Percentiles rank a stretch among this genome's conserved stretches.
Conservation (phyloP, 2,797 vertebrate genomes). For the Sciaenops ocellatus region DNA sequence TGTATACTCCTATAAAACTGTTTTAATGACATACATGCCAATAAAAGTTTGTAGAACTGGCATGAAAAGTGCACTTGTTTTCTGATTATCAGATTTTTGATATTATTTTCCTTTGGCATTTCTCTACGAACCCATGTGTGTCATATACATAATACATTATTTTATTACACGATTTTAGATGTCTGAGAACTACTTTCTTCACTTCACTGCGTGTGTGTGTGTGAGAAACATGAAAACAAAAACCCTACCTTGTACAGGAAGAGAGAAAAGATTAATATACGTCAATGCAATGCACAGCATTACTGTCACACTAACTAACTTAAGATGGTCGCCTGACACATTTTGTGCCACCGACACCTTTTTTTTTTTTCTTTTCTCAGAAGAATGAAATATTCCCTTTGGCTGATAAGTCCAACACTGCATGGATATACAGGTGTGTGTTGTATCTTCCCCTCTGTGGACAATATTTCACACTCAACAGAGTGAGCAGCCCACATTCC, state of each 20-base stretch:
- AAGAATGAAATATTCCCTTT: neutral
- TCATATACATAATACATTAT: neutral
- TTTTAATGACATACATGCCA: slow-evolving; percentile 1
- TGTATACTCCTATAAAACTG: neutral
- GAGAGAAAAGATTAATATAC: neutral
- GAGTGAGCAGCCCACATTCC: slow-evolving; percentile 41
- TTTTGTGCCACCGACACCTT: neutral
- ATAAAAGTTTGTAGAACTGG: neutral
- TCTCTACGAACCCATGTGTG: neutral
- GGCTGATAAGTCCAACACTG: neutral
- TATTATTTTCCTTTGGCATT: neutral
- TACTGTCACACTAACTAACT: neutral
- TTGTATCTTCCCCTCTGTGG: neutral
- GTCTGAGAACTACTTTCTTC: neutral
- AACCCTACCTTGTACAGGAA: slow-evolving; percentile 2
- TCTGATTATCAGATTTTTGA: neutral
- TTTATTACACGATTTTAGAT: too few species aligned
- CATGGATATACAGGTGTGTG: neutral
- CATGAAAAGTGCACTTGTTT: neutral
- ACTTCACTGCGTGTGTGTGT: neutral
- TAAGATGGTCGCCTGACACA: neutral
- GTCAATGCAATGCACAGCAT: slow-evolving; percentile 38
- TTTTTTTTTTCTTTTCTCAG: neutral
- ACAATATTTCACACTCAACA: slow-evolving; percentile 27
- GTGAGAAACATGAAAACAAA: neutral